phyloP scores from a whole-genome alignment of 1,140 invertebrate genomes.

The Eufriesea mexicana region DNA sequence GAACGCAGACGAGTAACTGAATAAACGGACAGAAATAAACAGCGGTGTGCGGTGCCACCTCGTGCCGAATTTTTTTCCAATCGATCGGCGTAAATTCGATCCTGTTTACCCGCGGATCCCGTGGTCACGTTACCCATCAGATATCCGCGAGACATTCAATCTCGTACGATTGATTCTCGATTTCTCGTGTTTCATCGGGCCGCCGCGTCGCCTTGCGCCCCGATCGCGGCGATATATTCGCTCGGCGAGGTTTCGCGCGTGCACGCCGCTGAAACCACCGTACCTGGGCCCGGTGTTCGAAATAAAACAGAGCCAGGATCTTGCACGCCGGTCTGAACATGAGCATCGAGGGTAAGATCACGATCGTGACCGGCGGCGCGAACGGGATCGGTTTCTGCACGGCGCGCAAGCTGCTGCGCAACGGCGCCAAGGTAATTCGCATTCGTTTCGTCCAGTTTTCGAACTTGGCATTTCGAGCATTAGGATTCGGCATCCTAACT shows the following conservation, averaged over 20 bases:
- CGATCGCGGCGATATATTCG: slow-evolving; percentile 32
- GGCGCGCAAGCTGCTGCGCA: slow-evolving; percentile 78
- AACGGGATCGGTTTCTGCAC: slow-evolving; percentile 81
- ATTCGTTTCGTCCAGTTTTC: not conserved
- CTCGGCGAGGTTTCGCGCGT: slow-evolving; percentile 5
- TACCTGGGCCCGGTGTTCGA: too few species aligned
- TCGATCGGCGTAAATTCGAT: slow-evolving; percentile 54
- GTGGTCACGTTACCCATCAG: slow-evolving; percentile 36
- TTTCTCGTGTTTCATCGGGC: slow-evolving; percentile 58
- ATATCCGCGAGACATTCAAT: slow-evolving; percentile 55
- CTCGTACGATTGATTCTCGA: slow-evolving; percentile 36
- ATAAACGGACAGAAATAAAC: slow-evolving; percentile 47
- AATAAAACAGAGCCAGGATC: not conserved
- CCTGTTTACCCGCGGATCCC: slow-evolving; percentile 57
- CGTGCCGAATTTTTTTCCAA: slow-evolving; percentile 29
- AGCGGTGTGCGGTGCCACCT: not conserved
- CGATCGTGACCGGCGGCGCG: slow-evolving; percentile 82
- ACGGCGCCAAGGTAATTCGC: slow-evolving; percentile 75
- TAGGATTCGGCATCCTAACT: too few species aligned
- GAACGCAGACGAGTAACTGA: slow-evolving; percentile 8
- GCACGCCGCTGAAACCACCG: not conserved
- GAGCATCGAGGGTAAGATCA: slow-evolving; percentile 76
- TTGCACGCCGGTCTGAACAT: slow-evolving; percentile 6
- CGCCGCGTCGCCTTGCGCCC: not conserved
- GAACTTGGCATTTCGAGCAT: too few species aligned